These are phyloP conservation scores for Rhagonycha fulva DNA, from an alignment of 2,888 invertebrate species.

Conservation along the genomic window DNA sequence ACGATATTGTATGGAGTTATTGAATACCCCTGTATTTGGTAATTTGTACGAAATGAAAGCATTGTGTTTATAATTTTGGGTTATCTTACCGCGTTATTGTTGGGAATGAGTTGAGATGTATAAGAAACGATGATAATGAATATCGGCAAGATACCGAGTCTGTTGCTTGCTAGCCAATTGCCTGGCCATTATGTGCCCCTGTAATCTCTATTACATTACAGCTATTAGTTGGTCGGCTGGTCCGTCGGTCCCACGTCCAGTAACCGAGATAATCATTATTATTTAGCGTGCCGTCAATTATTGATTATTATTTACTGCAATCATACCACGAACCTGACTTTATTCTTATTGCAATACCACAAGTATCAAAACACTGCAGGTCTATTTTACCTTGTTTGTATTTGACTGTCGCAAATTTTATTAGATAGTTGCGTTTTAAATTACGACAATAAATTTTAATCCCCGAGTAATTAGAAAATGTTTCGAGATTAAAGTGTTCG, in stretches of 20 bases:
- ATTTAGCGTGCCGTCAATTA: constrained; percentile 52
- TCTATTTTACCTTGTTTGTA: neutral
- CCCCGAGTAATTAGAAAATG: neutral
- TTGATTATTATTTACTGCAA: constrained; percentile 53
- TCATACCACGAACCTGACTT: constrained; percentile 42
- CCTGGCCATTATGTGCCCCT: constrained; percentile 49
- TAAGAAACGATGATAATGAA: constrained; percentile 25
- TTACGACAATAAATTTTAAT: neutral
- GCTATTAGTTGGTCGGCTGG: constrained; percentile 47
- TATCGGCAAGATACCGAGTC: constrained; percentile 19
- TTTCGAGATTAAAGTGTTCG: neutral
- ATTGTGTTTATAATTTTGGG: constrained; percentile 2
- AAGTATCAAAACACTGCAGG: neutral
- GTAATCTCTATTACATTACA: constrained; percentile 52
- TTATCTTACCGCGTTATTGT: constrained; percentile 1
- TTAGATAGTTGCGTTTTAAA: neutral
- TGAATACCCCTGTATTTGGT: neutral
- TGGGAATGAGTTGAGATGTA: constrained; percentile 15
- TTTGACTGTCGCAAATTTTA: neutral
- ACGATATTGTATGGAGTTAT: neutral
- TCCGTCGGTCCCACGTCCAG: constrained; percentile 47
- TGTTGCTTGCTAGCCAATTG: constrained; percentile 36
- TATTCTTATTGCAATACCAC: neutral
- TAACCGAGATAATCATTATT: constrained; percentile 51
- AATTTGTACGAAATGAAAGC: neutral